Evolutionary conservation across 2,888 invertebrate genomes (phyloP), one percentile per base, ranked within the genome.

Genomic region (Entomobrya multifasciata): DNA sequence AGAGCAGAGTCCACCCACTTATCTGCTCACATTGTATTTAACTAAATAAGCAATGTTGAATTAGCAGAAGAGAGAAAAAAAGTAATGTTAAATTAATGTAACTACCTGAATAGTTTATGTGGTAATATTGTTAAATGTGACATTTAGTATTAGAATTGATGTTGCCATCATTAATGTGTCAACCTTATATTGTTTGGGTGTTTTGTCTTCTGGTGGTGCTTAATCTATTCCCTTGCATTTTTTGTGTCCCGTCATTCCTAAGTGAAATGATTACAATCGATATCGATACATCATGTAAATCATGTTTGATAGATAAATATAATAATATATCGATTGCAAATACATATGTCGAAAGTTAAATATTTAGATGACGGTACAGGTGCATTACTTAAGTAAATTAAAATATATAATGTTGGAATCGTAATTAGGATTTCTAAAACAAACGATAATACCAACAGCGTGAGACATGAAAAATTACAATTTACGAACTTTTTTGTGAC

Each of bases 1-100:
- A 70, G 90, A 27, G 89, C 90, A 52, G 90, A 91, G 2, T 89
- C 89, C 5, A 91, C 90, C 15, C 90, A 91, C 87, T 78, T 91
- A 25, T 90, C 90, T 22, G 90, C 90, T 62, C 89, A 91, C 52
- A 88, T 91, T 88, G 90, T 91, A 22, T 91, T 88, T 72, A 91
- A 91, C 76, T 90, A 84, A 20, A 79, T n/a, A n/a, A n/a, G n/a
- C n/a, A n/a, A n/a, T n/a, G n/a, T n/a, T n/a, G n/a, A n/a, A 65
- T n/a, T 47, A 41, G 8, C 36, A 25, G 49, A 6, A 57, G 47
- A 15, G 47, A 74, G n/a, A 22, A 49, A 81, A 52, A 67, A 2
- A 44, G 30, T 25, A 52, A n/a, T n/a, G n/a, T n/a, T n/a, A n/a
- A n/a, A 55, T 27, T 27, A 20, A 47, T 70, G 15, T 36, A 72